Evolutionary conservation across 2,888 invertebrate species (phyloP), one percentile per base, ranked within the genome.

Genomic region (Thysanoteuthis rhombus): DNA sequence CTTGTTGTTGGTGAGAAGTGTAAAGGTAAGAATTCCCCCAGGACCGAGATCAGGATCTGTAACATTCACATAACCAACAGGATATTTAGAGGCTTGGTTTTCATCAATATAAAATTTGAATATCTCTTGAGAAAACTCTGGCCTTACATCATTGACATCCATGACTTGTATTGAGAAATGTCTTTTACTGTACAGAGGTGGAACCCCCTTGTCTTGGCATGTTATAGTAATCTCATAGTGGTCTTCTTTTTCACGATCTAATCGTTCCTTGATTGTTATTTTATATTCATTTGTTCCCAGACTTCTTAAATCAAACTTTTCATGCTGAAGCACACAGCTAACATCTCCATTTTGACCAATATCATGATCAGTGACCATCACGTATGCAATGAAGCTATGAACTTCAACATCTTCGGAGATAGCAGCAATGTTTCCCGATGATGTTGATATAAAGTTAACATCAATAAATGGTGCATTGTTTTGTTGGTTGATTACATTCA

Each of bases 321-420:
- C 93, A 92, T 95, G 95, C n/a, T 95, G 91, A 45, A 96, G 90
- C 42, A 94, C 94, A 94, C 96, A 96, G 10, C 94, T 93, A 3
- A 96, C 95, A 45, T 94, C 93, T 2, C 96, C 96, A 94, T 96
- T 96, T 28, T 94, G 94, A 8, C 96, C 96, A 93, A 94, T 94
- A 94, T 96, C 96, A 1, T 92, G 45, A 94, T 96, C 96, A 16
- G 94, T 94, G 1, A 99, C 98, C 0, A 98, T 98, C 16, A 99
- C 98, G 16, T 99, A 99, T 0, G 99, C 99, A 1, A 99, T 99
- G 47, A 99, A 98, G 52, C 98, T 98, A 47, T 98, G 98, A 96
- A 98, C 98, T 94, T 98, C 98, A 0, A 99, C 98, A 97, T 99
- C 96, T 95, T 97, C 97, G 19, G 95, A 94, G 25, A 97, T 96